Percentiles rank a stretch among this genome's conserved stretches.
phyloP scores from a whole-genome alignment of 2,797 vertebrate genomes.

The Megalops cyprinoides region DNA sequence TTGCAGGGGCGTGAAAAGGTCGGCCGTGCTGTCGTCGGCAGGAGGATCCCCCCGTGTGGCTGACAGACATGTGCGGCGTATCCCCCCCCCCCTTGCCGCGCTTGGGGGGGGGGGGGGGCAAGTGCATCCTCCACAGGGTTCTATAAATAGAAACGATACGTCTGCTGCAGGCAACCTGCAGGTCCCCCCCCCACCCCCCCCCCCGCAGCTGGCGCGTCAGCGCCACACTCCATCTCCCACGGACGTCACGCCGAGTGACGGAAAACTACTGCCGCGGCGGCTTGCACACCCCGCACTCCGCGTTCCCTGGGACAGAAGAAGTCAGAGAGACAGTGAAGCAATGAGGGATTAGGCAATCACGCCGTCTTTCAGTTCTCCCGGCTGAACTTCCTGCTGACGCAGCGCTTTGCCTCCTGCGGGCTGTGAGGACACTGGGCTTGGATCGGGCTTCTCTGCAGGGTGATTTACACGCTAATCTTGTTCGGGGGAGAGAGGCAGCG shows the following conservation, averaged over 20 bases:
- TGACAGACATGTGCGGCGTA: background rate
- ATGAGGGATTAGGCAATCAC: background rate
- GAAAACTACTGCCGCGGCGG: conserved; percentile 14
- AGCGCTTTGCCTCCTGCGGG: background rate
- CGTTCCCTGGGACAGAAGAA: background rate
- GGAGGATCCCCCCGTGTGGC: background rate
- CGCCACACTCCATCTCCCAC: background rate
- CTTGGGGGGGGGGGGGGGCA: background rate
- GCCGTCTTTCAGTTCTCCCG: background rate
- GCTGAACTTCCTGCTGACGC: background rate
- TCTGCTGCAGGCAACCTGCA: background rate
- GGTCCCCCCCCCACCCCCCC: background rate
- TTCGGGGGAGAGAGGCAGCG: too few species aligned
- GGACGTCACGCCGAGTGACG: conserved; percentile 1
- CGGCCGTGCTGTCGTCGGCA: background rate
- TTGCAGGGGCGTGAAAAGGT: background rate
- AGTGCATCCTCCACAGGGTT: background rate
- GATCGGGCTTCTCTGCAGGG: background rate
- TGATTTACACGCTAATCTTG: too few species aligned
- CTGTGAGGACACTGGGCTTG: too few species aligned
- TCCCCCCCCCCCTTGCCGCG: background rate
- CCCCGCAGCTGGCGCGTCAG: too few species aligned
- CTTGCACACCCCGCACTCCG: background rate
- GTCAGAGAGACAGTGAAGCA: background rate
- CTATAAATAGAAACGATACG: background rate